Conservation (phyloP, 2,888 invertebrate species). For the Chouioia cunea region DNA sequence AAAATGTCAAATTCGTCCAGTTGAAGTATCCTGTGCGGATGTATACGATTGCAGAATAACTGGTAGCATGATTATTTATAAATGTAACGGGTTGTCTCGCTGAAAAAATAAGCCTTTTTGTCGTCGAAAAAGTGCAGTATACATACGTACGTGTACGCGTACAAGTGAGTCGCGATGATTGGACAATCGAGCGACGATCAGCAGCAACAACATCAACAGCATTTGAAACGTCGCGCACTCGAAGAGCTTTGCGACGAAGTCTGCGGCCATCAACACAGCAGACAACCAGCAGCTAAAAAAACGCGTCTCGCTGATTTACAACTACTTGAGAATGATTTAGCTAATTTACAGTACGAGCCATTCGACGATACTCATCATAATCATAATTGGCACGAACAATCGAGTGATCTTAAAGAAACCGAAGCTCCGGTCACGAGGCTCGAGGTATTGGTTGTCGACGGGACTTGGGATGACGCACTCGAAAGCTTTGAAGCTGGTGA, state of each 20-base stretch:
- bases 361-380: conserved; percentile 48
- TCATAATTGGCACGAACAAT: conserved; percentile 49
- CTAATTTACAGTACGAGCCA: conserved; percentile 49
- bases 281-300: conserved; percentile 4
- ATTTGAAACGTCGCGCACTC: conserved; percentile 60
- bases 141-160: no score
- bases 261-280: conserved; percentile 50
- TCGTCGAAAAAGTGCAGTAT: no score
- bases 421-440: conserved; percentile 57
- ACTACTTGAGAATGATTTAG: conserved; percentile 8
- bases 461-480: conserved; percentile 56
- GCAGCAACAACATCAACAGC: conserved; percentile 33
- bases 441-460: conserved; percentile 65
- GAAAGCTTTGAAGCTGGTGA: conserved; percentile 57
- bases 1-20: no score
- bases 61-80: no score
- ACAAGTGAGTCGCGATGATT: conserved; percentile 54
- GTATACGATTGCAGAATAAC: no score
- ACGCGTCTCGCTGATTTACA: conserved; percentile 14
- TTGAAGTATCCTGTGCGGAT: no score
- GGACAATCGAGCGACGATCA: conserved; percentile 57
- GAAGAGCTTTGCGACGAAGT: conserved; percentile 65
- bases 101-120: no score
- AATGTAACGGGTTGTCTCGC: no score
- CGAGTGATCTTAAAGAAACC: conserved; percentile 43